Base-by-base conservation (phyloP, 1,140 invertebrate genomes). In the Tetragnatha versicolor region DNA sequence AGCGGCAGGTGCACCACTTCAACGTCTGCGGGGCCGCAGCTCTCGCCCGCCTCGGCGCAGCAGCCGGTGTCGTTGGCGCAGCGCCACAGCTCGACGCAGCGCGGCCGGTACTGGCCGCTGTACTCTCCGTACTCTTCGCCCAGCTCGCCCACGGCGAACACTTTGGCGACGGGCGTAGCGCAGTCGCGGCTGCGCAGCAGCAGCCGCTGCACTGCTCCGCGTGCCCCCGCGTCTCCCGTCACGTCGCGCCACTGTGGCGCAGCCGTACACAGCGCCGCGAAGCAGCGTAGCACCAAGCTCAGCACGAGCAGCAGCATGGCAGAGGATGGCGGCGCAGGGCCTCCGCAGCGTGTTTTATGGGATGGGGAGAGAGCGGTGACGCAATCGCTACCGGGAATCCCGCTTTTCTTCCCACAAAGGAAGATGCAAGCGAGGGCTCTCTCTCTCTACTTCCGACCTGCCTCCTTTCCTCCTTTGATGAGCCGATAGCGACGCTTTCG, bases 11-110 rank as follows among this genome's bases (percentile, higher is more conserved):
- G 25, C 9, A 77, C 73, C 12, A 22, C 66, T 66, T 77, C 60
- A 6, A 27, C 29, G 51, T 55, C 33, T 17, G 22, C 29, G 53
- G 60, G 60, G 12, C 31, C 42, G 27, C 73, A 77, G 2, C 51
- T 33, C 17, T 33, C 17, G 10, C 7, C 27, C 51, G 65, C 73
- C 7, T n/a, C 14, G 29, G 33, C n/a, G 45, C 73, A 77, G 37
- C 73, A 77, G 5, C 73, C 73, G 14, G 73, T 61, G 29, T 77
- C 73, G 2, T 77, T 77, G 47, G 65, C 61, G 31, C 73, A 77
- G 31, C 73, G 12, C 22, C 55, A 33, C 6, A 77, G 55, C n/a
- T 65, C 33, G 0, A 77, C 73, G 42, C 73, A 77, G 10, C 66
- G 73, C 27, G 73, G 73, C 14, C 39, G 37, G 47, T 77, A 77